Conservation (phyloP, 2,797 vertebrate genomes). For the Miichthys miiuy region DNA sequence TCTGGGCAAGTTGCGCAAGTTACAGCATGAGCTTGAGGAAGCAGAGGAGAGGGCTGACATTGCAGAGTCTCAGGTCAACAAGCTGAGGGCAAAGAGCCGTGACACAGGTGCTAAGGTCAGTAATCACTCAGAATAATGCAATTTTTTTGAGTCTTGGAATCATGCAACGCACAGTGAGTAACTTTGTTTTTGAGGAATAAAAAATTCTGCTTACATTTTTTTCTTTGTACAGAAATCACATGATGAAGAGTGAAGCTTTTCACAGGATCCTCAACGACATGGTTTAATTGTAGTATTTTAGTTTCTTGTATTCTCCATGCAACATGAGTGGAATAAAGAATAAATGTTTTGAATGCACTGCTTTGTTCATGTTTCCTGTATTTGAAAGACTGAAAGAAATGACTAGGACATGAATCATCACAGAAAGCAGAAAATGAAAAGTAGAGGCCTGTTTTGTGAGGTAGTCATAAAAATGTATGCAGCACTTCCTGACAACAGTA, state of each 20-base stretch:
- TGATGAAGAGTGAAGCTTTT: slow-evolving; percentile 62
- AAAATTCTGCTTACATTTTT: not conserved
- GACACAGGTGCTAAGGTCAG: slow-evolving; percentile 86
- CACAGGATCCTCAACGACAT: not conserved
- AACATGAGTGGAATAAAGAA: slow-evolving; percentile 62
- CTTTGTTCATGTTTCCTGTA: not conserved
- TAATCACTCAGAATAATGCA: not conserved
- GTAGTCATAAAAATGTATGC: not conserved
- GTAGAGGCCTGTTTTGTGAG: not conserved
- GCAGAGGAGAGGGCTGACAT: slow-evolving; percentile 91
- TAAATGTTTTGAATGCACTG: slow-evolving; percentile 35
- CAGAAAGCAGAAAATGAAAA: not conserved
- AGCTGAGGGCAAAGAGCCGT: slow-evolving; percentile 87
- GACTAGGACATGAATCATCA: not conserved
- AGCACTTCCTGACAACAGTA: not conserved
- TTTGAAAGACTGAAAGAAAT: not conserved
- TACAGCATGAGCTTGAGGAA: slow-evolving; percentile 91
- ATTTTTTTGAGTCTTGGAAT: not conserved
- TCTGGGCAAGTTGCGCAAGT: slow-evolving; percentile 88
- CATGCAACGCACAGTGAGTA: not conserved
- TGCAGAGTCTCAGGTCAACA: slow-evolving; percentile 91
- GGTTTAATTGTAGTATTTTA: slow-evolving; percentile 32
- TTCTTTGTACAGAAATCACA: slow-evolving; percentile 62
- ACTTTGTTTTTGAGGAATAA: not conserved
- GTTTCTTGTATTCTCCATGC: slow-evolving; percentile 59